Conservation (phyloP, 2,888 invertebrate genomes). For the Xestobium rufovillosum region DNA sequence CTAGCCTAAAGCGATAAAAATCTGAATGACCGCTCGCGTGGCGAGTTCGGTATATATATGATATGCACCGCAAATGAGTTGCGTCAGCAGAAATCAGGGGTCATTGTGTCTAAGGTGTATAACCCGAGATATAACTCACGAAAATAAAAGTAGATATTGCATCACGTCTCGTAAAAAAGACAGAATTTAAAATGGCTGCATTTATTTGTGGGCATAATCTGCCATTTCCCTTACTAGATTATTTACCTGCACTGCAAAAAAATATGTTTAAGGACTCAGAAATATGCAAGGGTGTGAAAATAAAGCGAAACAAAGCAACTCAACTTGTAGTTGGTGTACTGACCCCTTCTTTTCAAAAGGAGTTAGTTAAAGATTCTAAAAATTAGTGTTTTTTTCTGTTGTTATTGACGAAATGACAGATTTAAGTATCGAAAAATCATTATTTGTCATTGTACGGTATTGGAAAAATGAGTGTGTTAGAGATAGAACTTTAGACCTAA, state of each 20-base stretch:
- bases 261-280: neutral
- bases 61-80: too few species aligned
- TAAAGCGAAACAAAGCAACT: neutral
- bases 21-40: too few species aligned
- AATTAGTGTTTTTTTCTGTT: slow-evolving; percentile 1
- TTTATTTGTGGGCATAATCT: neutral
- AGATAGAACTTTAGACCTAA: neutral
- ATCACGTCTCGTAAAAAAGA: too few species aligned
- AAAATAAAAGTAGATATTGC: too few species aligned
- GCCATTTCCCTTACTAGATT: neutral
- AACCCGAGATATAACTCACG: too few species aligned
- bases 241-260: neutral
- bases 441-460: neutral
- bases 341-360: neutral
- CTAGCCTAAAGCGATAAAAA: too few species aligned
- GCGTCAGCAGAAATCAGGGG: too few species aligned
- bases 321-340: slow-evolving; percentile 2
- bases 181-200: slow-evolving; percentile 1
- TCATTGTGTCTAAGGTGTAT: too few species aligned
- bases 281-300: slow-evolving; percentile 1
- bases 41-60: too few species aligned
- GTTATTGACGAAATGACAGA: slow-evolving; percentile 6
- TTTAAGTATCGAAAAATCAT: neutral
- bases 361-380: neutral
- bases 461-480: neutral